Evolutionary conservation across 2,888 invertebrate species (phyloP), one percentile per base, ranked within the genome.

Genomic region (Drosophila putrida): DNA sequence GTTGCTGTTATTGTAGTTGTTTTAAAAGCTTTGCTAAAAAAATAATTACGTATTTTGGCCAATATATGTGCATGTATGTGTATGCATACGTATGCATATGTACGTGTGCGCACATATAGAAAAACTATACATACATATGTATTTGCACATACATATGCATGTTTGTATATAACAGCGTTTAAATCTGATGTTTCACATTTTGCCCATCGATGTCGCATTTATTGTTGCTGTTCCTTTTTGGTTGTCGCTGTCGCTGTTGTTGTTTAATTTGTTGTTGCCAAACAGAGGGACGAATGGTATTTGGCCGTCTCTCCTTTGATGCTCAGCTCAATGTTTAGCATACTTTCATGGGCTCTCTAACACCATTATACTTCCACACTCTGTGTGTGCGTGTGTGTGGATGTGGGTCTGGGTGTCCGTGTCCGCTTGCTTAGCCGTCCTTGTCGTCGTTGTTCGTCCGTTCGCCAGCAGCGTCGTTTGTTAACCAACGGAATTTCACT

Each of bases 401-500:
- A 2, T 20, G 20, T 20, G 20, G 20, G 20, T 20, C 1, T 20
- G 20, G 20, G 20, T 51, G 51, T 54, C 11, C 47, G 59, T 46
- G 25, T 44, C 39, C 35, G n/a, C 44, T 55, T 35, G 46, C 51
- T 54, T 44, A 33, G 46, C 54, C 15, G 46, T 47, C 44, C 43
- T 63, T 49, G 47, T 39, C 11, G 46, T 41, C 54, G 58, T 46
- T 55, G 46, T 41, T 47, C 46, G 59, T 78, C 81, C 54, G 73
- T 55, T 61, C 35, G 68, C 78, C 68, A 77, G 63, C 58, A 79
- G 75, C 65, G 69, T 53, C 70, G 70, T 66, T 79, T 79, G 57
- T 79, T 75, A 79, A 76, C 76, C 79, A 72, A 75, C 53, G 49
- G 61, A 46, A 44, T 31, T 51, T 51, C 31, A 60, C 61, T 50